phyloP scores from a whole-genome alignment of 2,888 invertebrate species.

The Zaprionus bogoriensis region DNA sequence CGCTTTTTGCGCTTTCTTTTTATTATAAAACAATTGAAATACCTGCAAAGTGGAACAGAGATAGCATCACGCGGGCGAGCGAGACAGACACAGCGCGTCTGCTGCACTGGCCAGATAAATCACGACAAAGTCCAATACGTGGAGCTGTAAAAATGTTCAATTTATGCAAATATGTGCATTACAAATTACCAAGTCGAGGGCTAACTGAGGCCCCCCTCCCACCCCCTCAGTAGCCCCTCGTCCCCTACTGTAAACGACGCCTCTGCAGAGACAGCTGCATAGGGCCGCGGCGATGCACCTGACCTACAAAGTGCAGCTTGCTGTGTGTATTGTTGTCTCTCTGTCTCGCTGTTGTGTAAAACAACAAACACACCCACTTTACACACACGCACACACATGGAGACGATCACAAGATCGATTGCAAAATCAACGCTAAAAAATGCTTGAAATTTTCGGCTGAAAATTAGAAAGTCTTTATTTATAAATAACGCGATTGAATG shows the following conservation, averaged over 20 bases:
- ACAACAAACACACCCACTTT: slow-evolving; percentile 71
- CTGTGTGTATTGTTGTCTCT: slow-evolving; percentile 25
- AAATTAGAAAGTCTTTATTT: slow-evolving; percentile 72
- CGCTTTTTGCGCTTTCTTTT: slow-evolving; percentile 24
- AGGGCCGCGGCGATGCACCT: slow-evolving; percentile 59
- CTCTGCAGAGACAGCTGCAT: slow-evolving; percentile 38
- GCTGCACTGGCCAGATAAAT: slow-evolving; percentile 47
- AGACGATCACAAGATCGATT: slow-evolving; percentile 33
- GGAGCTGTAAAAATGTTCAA: slow-evolving; percentile 58
- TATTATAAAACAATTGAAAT: slow-evolving; percentile 58
- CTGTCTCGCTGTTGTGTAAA: slow-evolving; percentile 44
- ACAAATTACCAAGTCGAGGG: slow-evolving; percentile 62
- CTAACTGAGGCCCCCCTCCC: slow-evolving; percentile 4
- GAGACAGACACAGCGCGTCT: background rate
- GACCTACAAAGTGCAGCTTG: slow-evolving; percentile 60
- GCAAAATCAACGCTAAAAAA: slow-evolving; percentile 36
- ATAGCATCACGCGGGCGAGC: background rate
- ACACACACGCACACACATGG: slow-evolving; percentile 23
- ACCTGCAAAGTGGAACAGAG: slow-evolving; percentile 27
- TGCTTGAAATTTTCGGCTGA: slow-evolving; percentile 27
- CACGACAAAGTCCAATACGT: slow-evolving; percentile 51
- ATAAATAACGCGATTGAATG: too few relatives aligned
- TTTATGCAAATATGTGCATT: slow-evolving; percentile 76
- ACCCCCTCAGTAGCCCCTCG: background rate
- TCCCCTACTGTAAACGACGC: background rate